Evolutionary conservation across 2,113 vertebrate genomes (phyloP), one percentile per base, ranked within the genome.

Genomic region (Miniopterus natalensis): DNA sequence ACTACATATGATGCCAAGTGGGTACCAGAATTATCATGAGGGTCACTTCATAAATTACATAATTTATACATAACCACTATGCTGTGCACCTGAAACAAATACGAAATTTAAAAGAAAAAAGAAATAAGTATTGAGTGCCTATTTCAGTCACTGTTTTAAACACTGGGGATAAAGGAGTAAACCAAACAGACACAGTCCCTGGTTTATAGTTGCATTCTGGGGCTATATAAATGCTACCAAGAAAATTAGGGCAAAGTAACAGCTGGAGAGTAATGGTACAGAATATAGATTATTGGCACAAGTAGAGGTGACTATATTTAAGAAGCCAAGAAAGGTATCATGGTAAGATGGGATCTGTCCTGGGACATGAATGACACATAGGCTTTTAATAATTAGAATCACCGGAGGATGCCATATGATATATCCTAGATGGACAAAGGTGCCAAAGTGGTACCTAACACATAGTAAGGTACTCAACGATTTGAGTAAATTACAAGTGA

Each of bases 401-500:
- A 81, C n/a, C 31, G 59, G 23, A 57, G 20, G 20, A 51, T 66
- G 57, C 21, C 31, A 45, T 42, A 5, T 74, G 42, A 68, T 75
- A 21, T 53, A n/a, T 3, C 5, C n/a, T 29, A 23, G 15, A 83
- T 68, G 61, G 92, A 83, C 18, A 94, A 61, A 68, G 4, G 11
- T 94, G 5, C 88, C 65, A 21, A 84, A 27, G 12, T 73, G n/a
- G 15, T 45, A 49, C 27, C 63, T 51, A 17, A 57, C 21, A 42
- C 27, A 53, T 70, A 25, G 27, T 23, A 36, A 47, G 57, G 2
- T 53, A 49, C 68, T 61, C 70, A 80, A 36, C 20, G 25, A 70
- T 88, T 84, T 87, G 36, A 71, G n/a, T 71, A 80, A 88, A 84
- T 79, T 73, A 49, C 8, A 71, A 57, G 17, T 70, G 81, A 84